A percentile compares a stretch with the other conserved stretches of the same genome.
Conservation (phyloP, 2,888 invertebrate genomes). For the Chloromyia formosa region DNA sequence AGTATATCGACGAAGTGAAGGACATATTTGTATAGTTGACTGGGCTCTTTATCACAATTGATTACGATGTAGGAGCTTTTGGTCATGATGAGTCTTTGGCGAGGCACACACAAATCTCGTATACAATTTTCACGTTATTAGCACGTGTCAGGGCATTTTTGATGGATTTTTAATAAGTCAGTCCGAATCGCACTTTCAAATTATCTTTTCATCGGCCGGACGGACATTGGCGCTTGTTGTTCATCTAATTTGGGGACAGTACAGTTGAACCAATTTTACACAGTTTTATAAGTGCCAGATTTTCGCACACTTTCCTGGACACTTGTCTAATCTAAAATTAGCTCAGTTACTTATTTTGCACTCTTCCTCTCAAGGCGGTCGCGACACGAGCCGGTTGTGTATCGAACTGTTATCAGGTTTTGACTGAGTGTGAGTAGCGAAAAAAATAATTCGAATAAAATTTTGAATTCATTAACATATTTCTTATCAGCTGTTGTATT, state of each 20-base stretch:
- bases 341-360: not conserved
- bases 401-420: constrained; percentile 2
- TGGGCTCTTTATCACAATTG: constrained; percentile 15
- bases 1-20: constrained; percentile 76
- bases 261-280: not conserved
- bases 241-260: not conserved
- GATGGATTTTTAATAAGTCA: not conserved
- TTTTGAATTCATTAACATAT: not conserved
- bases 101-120: not conserved
- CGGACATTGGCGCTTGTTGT: not conserved
- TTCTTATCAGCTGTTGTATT: constrained; percentile 22
- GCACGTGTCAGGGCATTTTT: not conserved
- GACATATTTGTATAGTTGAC: constrained; percentile 64
- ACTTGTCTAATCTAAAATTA: not conserved
- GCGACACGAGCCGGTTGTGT: not conserved
- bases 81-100: constrained; percentile 17
- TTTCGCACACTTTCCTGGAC: not conserved
- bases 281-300: not conserved
- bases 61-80: constrained; percentile 6
- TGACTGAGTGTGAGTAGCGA: constrained; percentile 17
- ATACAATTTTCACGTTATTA: not conserved
- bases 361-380: not conserved
- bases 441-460: constrained; percentile 11
- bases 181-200: no score
- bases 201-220: no score